Conservation (phyloP, 2,113 vertebrate genomes). For the Tursiops truncatus region DNA sequence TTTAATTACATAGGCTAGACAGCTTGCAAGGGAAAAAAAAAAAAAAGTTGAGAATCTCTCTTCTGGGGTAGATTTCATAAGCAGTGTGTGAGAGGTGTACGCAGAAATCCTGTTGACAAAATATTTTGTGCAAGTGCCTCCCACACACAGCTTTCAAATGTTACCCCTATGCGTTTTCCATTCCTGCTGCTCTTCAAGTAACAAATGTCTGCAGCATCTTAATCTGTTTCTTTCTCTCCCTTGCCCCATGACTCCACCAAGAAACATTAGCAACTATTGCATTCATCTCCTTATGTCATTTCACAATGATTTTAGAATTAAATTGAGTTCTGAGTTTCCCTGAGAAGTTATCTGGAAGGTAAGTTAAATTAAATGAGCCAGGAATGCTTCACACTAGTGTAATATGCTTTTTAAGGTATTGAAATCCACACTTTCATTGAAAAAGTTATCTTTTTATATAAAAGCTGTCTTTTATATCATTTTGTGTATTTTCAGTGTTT, state of each 20-base stretch:
- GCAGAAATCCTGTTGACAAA: conserved; percentile 75
- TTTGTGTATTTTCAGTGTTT: conserved; percentile 33
- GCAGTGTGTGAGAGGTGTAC: conserved; percentile 63
- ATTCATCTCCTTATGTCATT: conserved; percentile 63
- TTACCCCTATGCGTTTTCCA: conserved; percentile 68
- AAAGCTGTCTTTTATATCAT: background rate
- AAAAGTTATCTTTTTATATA: background rate
- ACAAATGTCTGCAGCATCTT: conserved; percentile 51
- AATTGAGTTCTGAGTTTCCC: conserved; percentile 29
- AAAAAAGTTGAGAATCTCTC: conserved; percentile 60
- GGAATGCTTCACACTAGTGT: background rate
- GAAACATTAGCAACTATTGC: conserved; percentile 54
- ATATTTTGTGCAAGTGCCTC: conserved; percentile 72
- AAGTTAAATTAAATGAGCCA: background rate
- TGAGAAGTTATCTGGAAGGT: conserved; percentile 51
- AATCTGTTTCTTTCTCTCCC: conserved; percentile 58
- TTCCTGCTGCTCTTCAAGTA: conserved; percentile 58
- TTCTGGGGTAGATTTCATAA: conserved; percentile 72
- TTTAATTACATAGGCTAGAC: conserved; percentile 73
- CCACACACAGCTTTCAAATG: conserved; percentile 70
- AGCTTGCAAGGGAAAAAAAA: conserved; percentile 20
- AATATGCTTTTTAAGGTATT: background rate
- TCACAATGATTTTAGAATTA: conserved; percentile 48
- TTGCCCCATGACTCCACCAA: conserved; percentile 64
- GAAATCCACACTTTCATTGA: conserved; percentile 8